These are phyloP conservation scores for Ischnus inquisitorius DNA, from an alignment of 2,888 invertebrate genomes.

Conservation along the genomic window DNA sequence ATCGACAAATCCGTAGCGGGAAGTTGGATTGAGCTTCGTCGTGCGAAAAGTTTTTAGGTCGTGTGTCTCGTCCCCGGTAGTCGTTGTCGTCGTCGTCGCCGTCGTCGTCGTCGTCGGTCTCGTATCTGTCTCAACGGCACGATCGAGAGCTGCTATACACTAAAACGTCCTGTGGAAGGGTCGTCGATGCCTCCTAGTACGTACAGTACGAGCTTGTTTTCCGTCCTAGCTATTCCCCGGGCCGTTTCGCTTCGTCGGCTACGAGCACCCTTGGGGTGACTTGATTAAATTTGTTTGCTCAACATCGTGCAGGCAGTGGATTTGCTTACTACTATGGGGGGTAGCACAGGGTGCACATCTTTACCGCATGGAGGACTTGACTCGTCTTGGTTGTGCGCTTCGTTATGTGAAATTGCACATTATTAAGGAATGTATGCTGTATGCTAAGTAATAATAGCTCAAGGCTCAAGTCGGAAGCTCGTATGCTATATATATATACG, in stretches of 20 bases:
- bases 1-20: constrained; percentile 37
- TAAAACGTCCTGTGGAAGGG: constrained; percentile 3
- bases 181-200: constrained; percentile 15
- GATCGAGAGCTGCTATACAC: constrained; percentile 11
- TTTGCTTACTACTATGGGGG: constrained; percentile 12
- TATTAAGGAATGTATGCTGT: constrained; percentile 58
- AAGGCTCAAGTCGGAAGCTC: constrained; percentile 9
- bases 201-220: constrained; percentile 32
- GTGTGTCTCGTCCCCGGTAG: constrained; percentile 14
- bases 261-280: constrained; percentile 55
- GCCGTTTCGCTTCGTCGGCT: constrained; percentile 27
- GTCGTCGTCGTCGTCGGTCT: constrained; percentile 28
- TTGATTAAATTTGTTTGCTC: constrained; percentile 74
- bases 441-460: constrained; percentile 48
- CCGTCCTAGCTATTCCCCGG: constrained; percentile 1
- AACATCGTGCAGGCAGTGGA: constrained; percentile 37
- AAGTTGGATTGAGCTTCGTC: constrained; percentile 44
- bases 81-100: constrained; percentile 24
- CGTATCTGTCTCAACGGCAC: constrained; percentile 39
- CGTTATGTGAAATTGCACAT: constrained; percentile 42
- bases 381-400: neutral
- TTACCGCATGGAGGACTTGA: neutral
- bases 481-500: neutral
- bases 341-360: neutral
- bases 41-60: constrained; percentile 53